Evolutionary conservation across 1,140 invertebrate species (phyloP).

Genomic region (Pseudomyrmex flavicornis): DNA sequence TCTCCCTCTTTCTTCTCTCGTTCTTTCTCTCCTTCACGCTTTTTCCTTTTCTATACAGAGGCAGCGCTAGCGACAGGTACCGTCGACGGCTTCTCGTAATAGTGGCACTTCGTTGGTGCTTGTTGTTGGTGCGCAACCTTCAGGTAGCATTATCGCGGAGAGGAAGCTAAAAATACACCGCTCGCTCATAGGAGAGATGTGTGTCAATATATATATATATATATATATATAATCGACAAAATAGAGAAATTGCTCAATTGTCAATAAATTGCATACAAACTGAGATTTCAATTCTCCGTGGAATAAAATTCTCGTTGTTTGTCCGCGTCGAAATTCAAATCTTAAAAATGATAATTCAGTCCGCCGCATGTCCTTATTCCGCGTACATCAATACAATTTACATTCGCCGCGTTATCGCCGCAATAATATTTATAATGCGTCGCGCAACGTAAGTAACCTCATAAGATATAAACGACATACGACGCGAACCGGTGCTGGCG

Average conservation of each 20-base stretch:
- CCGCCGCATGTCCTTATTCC: not conserved
- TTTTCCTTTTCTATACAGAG: slow-evolving; percentile 69
- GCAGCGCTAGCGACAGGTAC: slow-evolving; percentile 81
- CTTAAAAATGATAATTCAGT: not conserved
- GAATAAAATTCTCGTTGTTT: not conserved
- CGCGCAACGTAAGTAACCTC: too few relatives aligned
- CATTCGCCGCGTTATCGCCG: not conserved
- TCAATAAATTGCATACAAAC: not conserved
- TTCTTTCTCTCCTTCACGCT: slow-evolving; percentile 20
- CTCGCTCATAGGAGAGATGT: not conserved
- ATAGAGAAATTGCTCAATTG: not conserved
- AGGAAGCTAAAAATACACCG: slow-evolving; percentile 5
- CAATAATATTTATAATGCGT: slow-evolving; percentile 29
- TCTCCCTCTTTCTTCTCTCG: slow-evolving; percentile 26
- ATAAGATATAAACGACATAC: slow-evolving; percentile 48
- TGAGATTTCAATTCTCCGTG: not conserved
- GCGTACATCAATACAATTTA: slow-evolving; percentile 31
- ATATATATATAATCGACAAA: not conserved
- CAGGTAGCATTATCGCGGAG: slow-evolving; percentile 34
- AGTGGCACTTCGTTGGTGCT: slow-evolving; percentile 73
- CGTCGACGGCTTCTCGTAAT: slow-evolving; percentile 78
- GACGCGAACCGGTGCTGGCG: slow-evolving; percentile 60
- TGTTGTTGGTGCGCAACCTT: slow-evolving; percentile 60
- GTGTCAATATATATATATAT: not conserved
- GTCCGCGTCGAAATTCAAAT: not conserved